Conservation (phyloP, 2,113 vertebrate genomes). For the Trachemys scripta region DNA sequence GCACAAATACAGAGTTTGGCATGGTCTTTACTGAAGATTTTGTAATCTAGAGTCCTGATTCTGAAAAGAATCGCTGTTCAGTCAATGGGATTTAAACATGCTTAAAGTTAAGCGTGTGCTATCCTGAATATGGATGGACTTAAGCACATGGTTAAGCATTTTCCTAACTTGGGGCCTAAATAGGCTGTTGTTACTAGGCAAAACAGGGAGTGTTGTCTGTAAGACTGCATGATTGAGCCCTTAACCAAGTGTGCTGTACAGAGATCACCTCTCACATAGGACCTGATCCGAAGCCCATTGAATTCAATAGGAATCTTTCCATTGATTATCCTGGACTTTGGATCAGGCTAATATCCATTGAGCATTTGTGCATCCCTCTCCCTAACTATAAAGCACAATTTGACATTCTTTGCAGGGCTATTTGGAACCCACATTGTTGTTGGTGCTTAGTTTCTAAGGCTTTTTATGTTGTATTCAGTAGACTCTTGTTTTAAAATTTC, state of each 20-base stretch:
- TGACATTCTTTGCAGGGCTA: not conserved
- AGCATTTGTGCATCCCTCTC: not conserved
- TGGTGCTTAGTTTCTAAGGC: not conserved
- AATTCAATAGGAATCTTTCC: not conserved
- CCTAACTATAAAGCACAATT: not conserved
- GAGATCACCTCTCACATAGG: not conserved
- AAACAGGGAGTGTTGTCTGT: not conserved
- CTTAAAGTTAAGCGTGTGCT: not conserved
- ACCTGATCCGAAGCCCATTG: not conserved
- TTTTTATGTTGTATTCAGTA: not conserved
- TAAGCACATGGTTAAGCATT: not conserved
- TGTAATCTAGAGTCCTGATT: not conserved
- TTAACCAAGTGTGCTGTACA: not conserved
- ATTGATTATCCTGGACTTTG: not conserved
- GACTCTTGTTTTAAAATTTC: not conserved
- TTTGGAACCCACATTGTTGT: not conserved
- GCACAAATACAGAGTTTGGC: not conserved
- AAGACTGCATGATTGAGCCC: not conserved
- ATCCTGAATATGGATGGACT: not conserved
- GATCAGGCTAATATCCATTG: not conserved
- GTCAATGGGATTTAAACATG: not conserved
- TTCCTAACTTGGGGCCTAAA: not conserved
- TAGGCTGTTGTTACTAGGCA: not conserved
- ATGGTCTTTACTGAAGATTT: not conserved
- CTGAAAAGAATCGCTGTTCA: not conserved